A percentile compares a stretch with the other conserved stretches of the same genome.
These are phyloP conservation scores for Pedionomus torquatus DNA, from an alignment of 2,113 vertebrate genomes.

Conservation along the genomic window DNA sequence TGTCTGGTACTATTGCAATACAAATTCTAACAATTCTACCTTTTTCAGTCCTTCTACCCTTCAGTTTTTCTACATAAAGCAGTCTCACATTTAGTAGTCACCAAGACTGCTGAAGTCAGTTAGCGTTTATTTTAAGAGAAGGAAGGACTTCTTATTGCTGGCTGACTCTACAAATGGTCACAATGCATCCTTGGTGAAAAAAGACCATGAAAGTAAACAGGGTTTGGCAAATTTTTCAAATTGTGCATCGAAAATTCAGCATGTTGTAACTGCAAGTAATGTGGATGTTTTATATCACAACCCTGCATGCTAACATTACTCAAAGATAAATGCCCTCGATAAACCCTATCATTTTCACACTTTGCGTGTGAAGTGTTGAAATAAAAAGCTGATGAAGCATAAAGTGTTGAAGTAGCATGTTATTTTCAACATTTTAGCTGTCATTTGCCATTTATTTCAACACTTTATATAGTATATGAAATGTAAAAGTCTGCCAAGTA, in stretches of 20 bases:
- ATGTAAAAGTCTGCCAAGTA: not conserved
- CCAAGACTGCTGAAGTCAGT: not conserved
- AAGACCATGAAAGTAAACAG: not conserved
- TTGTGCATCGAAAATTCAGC: not conserved
- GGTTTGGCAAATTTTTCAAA: not conserved
- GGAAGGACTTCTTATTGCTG: not conserved
- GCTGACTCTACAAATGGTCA: not conserved
- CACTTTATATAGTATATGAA: not conserved
- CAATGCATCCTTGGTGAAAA: not conserved
- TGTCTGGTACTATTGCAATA: not conserved
- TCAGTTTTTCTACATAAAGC: not conserved
- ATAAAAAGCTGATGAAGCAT: constrained; percentile 60
- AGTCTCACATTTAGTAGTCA: not conserved
- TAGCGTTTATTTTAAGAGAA: not conserved
- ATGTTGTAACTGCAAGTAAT: not conserved
- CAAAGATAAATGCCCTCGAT: constrained; percentile 60
- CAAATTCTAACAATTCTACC: not conserved
- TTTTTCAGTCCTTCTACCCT: not conserved
- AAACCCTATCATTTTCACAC: constrained; percentile 54
- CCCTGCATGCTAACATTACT: constrained; percentile 12
- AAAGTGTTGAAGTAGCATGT: constrained; percentile 38
- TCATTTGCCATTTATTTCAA: constrained; percentile 60
- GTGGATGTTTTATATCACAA: constrained; percentile 10
- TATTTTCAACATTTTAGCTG: constrained; percentile 70
- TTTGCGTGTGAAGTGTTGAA: constrained; percentile 38